Percentiles rank a stretch among this genome's conserved stretches.
These are phyloP conservation scores for Echiichthys vipera DNA, from an alignment of 2,797 vertebrate species.

Conservation along the genomic window DNA sequence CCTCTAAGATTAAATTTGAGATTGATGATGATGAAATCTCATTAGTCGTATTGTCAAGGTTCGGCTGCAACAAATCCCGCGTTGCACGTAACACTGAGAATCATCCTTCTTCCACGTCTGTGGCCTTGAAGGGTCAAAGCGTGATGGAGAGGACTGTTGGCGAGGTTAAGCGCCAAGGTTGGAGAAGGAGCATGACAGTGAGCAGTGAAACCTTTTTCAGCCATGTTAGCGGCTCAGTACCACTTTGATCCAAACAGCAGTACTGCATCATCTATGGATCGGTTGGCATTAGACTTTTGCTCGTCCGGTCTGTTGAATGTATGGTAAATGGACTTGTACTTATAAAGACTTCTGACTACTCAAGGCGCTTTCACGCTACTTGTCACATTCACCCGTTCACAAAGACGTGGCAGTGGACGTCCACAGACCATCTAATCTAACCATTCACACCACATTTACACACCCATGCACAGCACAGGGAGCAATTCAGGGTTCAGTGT, in stretches of 20 bases:
- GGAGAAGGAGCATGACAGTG: too few relatives aligned
- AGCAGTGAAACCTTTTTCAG: not conserved
- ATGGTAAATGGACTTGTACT: too few relatives aligned
- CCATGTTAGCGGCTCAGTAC: not conserved
- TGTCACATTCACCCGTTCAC: too few relatives aligned
- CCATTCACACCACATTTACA: too few relatives aligned
- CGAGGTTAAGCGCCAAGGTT: constrained; percentile 21
- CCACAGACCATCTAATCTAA: too few relatives aligned
- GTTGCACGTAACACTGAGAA: not conserved
- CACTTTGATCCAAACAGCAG: not conserved
- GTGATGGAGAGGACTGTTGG: constrained; percentile 8
- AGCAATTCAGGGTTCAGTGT: too few relatives aligned
- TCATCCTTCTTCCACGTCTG: not conserved
- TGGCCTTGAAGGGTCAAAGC: constrained; percentile 14
- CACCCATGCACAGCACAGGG: too few relatives aligned
- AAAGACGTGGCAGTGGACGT: too few relatives aligned
- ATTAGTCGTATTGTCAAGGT: constrained; percentile 19
- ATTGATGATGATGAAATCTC: constrained; percentile 38
- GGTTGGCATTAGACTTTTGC: too few relatives aligned
- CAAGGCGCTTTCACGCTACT: too few relatives aligned
- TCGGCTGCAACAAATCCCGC: constrained; percentile 24
- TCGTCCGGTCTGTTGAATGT: too few relatives aligned
- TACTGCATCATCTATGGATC: not conserved
- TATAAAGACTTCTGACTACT: too few relatives aligned
- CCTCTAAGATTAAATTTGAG: constrained; percentile 39